phyloP scores from a whole-genome alignment of 2,113 vertebrate genomes.

The Scartelaos histophorus region DNA sequence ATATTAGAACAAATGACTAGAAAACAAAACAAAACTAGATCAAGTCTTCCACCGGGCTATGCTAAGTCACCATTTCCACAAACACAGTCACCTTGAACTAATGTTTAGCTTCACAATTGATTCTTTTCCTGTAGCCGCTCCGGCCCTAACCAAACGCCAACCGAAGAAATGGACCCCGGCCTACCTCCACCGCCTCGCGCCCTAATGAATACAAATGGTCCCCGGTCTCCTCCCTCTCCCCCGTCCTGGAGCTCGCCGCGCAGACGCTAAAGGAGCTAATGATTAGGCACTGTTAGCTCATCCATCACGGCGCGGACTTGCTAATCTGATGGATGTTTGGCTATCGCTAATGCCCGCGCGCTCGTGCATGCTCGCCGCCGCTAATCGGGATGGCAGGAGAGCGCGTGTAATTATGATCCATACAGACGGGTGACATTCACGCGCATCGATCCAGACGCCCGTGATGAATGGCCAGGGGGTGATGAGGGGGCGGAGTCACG shows the following conservation, averaged over 20 bases:
- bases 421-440: conserved; percentile 48
- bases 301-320: conserved; percentile 48
- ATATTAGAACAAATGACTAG: background rate
- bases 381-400: conserved; percentile 52
- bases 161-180: conserved; percentile 27
- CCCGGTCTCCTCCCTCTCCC: conserved; percentile 43
- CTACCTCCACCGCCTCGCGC: conserved; percentile 22
- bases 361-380: conserved; percentile 37
- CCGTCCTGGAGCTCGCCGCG: conserved; percentile 16
- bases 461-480: conserved; percentile 31
- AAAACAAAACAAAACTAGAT: background rate
- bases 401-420: conserved; percentile 57
- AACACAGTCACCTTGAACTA: conserved; percentile 36
- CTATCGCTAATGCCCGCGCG: conserved; percentile 35
- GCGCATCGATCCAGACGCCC: conserved; percentile 47
- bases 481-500: conserved; percentile 31
- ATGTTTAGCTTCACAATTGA: conserved; percentile 50
- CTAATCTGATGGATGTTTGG: conserved; percentile 60
- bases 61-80: conserved; percentile 11
- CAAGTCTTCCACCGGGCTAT: conserved; percentile 1
- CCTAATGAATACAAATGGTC: conserved; percentile 61
- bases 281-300: conserved; percentile 44
- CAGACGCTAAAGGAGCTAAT: conserved; percentile 55
- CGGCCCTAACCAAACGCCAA: background rate
- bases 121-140: conserved; percentile 23